These are phyloP conservation scores for Acanthornis magna DNA, from an alignment of 2,797 vertebrate genomes.

Conservation along the genomic window DNA sequence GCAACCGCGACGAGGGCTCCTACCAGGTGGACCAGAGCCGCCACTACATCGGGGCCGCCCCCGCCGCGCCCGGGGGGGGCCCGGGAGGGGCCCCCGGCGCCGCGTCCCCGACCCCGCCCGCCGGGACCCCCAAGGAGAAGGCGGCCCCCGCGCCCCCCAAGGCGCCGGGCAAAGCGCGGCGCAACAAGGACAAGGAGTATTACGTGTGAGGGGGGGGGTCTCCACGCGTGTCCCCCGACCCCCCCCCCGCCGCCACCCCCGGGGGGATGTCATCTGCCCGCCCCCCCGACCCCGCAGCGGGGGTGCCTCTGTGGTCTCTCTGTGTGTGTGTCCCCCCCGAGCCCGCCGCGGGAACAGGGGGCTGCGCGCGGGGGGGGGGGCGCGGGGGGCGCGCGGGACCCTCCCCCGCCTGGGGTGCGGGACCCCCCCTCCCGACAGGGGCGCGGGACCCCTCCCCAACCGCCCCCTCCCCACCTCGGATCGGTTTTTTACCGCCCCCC, in stretches of 20 bases:
- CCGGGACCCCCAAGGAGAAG: constrained; percentile 82
- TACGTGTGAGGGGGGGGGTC: constrained; percentile 82
- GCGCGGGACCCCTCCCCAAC: neutral
- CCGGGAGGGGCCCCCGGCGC: neutral
- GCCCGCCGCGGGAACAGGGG: too few relatives aligned
- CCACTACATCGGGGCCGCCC: constrained; percentile 81
- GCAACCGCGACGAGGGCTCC: constrained; percentile 92
- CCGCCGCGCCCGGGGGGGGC: neutral
- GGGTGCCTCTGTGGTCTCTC: neutral
- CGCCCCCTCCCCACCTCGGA: neutral
- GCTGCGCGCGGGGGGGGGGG: neutral
- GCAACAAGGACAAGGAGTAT: constrained; percentile 98
- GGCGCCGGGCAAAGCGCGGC: constrained; percentile 89
- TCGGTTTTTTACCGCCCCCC: neutral
- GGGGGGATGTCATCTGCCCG: too few relatives aligned
- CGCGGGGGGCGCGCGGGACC: too few relatives aligned
- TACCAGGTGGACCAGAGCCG: constrained; percentile 93
- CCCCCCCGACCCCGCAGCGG: neutral
- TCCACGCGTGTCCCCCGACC: too few relatives aligned
- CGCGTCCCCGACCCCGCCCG: neutral
- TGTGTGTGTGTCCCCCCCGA: neutral
- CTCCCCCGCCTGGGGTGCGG: neutral
- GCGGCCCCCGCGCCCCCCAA: constrained; percentile 81
- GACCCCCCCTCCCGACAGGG: neutral
- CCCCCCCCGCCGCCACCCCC: too few relatives aligned